Conservation (phyloP, 2,797 vertebrate species). For the Cyclura pinguis region DNA sequence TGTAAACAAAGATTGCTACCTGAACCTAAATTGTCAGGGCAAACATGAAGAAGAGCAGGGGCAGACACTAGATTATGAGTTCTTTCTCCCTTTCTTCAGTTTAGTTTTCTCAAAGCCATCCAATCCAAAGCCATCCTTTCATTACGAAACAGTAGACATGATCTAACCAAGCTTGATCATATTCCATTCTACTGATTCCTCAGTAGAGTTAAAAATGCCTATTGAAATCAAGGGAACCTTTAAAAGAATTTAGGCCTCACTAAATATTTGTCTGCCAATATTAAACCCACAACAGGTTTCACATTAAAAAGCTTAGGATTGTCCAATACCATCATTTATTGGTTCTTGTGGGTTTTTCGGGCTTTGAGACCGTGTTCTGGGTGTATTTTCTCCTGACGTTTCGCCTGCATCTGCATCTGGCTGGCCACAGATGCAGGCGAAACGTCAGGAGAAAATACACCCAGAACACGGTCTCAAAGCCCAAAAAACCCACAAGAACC, state of each 20-base stretch:
- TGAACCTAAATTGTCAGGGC: background rate
- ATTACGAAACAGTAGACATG: accelerated
- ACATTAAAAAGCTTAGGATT: background rate
- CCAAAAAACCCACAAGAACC: too few species aligned
- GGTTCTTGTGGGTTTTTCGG: too few species aligned
- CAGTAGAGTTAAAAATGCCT: background rate
- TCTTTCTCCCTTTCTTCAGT: background rate
- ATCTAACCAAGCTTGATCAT: background rate
- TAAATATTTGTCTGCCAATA: background rate
- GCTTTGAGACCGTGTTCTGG: too few species aligned
- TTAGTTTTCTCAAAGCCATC: background rate
- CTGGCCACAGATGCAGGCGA: too few species aligned
- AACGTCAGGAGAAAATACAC: too few species aligned
- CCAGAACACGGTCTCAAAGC: too few species aligned
- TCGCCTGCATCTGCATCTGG: too few species aligned
- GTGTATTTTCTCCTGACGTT: too few species aligned
- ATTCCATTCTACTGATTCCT: background rate
- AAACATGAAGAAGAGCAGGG: background rate
- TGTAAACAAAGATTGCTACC: slow-evolving; percentile 24
- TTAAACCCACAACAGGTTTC: background rate
- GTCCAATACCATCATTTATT: background rate
- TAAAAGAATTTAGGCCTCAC: background rate
- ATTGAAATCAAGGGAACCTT: background rate
- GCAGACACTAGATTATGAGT: background rate
- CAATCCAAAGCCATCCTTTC: background rate